phyloP scores from a whole-genome alignment of 2,797 vertebrate species.

The Megalops cyprinoides region DNA sequence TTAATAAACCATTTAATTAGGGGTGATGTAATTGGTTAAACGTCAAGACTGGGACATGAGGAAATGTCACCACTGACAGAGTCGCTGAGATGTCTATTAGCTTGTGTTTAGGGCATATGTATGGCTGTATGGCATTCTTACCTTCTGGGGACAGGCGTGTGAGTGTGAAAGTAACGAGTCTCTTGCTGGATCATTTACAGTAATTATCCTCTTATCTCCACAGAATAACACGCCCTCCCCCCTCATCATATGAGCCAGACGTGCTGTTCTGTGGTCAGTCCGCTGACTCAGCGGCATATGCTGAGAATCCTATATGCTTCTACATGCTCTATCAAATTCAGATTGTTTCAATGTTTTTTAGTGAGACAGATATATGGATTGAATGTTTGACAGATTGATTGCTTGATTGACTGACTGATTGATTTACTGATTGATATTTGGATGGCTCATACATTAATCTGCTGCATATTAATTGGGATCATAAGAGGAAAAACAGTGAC shows the following conservation, averaged over 20 bases:
- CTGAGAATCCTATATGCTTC: background rate
- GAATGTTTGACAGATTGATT: too few relatives aligned
- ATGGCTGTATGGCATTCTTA: background rate
- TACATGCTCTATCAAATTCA: background rate
- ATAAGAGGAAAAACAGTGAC: too few relatives aligned
- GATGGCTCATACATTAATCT: too few relatives aligned
- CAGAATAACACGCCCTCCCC: background rate
- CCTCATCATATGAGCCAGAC: background rate
- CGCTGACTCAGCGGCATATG: background rate
- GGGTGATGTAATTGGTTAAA: too few relatives aligned
- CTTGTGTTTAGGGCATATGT: background rate
- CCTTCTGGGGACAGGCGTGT: background rate
- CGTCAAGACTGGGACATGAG: background rate
- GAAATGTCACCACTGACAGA: background rate
- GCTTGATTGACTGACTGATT: too few relatives aligned
- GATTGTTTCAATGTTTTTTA: too few relatives aligned
- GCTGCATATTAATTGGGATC: too few relatives aligned
- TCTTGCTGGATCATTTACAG: background rate
- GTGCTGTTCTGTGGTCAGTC: background rate
- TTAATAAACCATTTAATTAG: too few relatives aligned
- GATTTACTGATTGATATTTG: too few relatives aligned
- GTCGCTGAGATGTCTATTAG: too few relatives aligned
- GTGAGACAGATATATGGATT: too few relatives aligned
- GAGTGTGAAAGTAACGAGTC: background rate
- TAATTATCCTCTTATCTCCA: background rate